These are phyloP conservation scores for Agelas oroides DNA, from an alignment of 37 sponge, comb jelly and placozoan species.

Conservation along the genomic window DNA sequence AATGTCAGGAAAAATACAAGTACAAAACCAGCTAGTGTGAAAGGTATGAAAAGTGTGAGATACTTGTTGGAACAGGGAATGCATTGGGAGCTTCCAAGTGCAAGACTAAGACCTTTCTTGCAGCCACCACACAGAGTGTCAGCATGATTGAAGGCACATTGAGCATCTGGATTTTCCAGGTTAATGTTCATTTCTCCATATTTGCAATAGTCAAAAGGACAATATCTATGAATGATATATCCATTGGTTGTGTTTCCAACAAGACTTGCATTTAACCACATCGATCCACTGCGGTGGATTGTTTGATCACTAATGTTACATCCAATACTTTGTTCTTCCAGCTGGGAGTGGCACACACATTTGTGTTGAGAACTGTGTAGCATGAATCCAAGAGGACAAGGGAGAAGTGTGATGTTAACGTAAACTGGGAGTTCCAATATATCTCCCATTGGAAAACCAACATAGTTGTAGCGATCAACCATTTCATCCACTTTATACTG, in stretches of 20 bases:
- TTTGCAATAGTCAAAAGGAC: slow-evolving; percentile 14
- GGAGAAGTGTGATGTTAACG: background rate
- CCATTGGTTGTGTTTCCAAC: background rate
- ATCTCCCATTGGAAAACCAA: too few relatives aligned
- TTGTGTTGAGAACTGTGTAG: slow-evolving; percentile 1
- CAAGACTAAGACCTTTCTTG: background rate
- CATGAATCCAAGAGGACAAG: slow-evolving; percentile 12
- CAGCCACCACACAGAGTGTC: slow-evolving; percentile 9
- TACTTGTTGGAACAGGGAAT: background rate
- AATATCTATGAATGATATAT: background rate
- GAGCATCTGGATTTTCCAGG: background rate
- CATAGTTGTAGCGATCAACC: too few relatives aligned
- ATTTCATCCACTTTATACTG: too few relatives aligned
- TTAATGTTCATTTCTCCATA: background rate
- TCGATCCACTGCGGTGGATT: background rate
- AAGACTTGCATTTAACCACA: background rate
- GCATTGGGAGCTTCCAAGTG: background rate
- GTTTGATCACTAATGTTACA: slow-evolving; percentile 26
- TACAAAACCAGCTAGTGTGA: background rate
- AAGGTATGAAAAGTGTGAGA: background rate
- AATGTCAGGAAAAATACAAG: background rate
- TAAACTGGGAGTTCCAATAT: background rate
- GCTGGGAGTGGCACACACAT: background rate
- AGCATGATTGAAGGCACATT: slow-evolving; percentile 1
- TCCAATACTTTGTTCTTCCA: background rate